These are phyloP conservation scores for Perdix hodgsoniae DNA, from an alignment of 2,797 vertebrate genomes.

Conservation along the genomic window DNA sequence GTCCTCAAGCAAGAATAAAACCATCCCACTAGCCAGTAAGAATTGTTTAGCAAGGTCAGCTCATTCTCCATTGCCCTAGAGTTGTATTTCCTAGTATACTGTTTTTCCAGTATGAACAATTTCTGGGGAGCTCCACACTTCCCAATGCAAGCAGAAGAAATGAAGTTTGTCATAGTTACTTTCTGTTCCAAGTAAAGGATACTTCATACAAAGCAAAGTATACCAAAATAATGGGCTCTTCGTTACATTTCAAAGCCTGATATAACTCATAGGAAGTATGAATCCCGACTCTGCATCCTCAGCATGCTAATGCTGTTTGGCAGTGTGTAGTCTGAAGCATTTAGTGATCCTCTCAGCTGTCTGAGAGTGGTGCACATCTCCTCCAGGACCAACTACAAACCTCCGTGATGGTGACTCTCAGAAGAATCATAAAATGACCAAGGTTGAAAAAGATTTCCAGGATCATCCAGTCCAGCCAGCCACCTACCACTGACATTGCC, in stretches of 20 bases:
- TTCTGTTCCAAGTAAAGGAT: background rate
- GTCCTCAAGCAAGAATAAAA: background rate
- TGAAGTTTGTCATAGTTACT: background rate
- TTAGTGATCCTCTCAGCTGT: rapidly evolving
- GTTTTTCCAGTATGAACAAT: background rate
- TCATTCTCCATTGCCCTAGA: background rate
- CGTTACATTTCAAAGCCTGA: rapidly evolving
- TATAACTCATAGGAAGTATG: rapidly evolving
- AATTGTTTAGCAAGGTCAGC: background rate
- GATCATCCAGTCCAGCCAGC: too few relatives aligned
- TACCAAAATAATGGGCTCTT: background rate
- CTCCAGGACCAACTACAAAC: rapidly evolving
- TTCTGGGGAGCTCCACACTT: background rate
- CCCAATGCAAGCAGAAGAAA: rapidly evolving
- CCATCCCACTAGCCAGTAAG: background rate
- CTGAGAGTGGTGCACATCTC: rapidly evolving
- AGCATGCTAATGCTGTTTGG: rapidly evolving
- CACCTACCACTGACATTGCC: too few relatives aligned
- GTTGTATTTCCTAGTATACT: background rate
- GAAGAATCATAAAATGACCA: background rate
- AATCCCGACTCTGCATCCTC: too few relatives aligned
- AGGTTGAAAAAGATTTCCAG: too few relatives aligned
- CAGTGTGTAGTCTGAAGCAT: rapidly evolving
- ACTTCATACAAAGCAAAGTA: rapidly evolving
- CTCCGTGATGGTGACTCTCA: rapidly evolving